Evolutionary conservation across 2,113 vertebrate genomes (phyloP), one percentile per base, ranked within the genome.

Genomic region (Phalacrocorax pelagicus): DNA sequence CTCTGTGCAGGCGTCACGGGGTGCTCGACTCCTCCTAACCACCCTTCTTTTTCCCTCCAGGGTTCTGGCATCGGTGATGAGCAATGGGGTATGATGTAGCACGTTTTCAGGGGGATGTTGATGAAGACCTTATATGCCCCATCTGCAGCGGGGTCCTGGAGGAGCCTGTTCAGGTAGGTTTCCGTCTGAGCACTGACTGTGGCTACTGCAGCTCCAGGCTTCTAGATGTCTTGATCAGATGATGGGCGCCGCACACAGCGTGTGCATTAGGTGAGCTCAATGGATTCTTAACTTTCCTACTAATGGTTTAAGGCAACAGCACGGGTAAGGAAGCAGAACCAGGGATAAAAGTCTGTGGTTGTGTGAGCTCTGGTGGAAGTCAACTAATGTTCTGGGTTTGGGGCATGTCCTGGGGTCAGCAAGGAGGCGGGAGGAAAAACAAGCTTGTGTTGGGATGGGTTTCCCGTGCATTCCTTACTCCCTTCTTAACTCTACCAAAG

Each of bases 31-130:
- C 83, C 40, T 67, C 67, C 87, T 96, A 20, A 93, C 81, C 14
- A 19, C 46, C 32, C 2, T 4, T 32, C 34, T 46, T 92, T 92
- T 81, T 72, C 21, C 38, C 63, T 57, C 71, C 65, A 99, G 99
- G 98, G 97, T 80, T 92, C 97, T 96, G 97, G 98, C 97, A 78
- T 96, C 97, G 96, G 99, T 99, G 97, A 99, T 99, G 99, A 99
- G 99, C 99, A 97, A 99, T 99, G 99, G 99, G 99, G 98, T 99
- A 99, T 98, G 99, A 99, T 98, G 98, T 99, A 97, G 98, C 99
- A 67, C 99, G 99, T 87, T 99, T 99, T 97, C 99, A 99, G 98
- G 99, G 99, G 97, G 99, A 99, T 96, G 99, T 99, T 96, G 99
- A 99, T 62, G 99, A 99, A 98, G 99, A 99, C 97, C 98, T 99